These are phyloP conservation scores for Gonioctena quinquepunctata DNA, from an alignment of 1,140 invertebrate genomes.

Conservation along the genomic window DNA sequence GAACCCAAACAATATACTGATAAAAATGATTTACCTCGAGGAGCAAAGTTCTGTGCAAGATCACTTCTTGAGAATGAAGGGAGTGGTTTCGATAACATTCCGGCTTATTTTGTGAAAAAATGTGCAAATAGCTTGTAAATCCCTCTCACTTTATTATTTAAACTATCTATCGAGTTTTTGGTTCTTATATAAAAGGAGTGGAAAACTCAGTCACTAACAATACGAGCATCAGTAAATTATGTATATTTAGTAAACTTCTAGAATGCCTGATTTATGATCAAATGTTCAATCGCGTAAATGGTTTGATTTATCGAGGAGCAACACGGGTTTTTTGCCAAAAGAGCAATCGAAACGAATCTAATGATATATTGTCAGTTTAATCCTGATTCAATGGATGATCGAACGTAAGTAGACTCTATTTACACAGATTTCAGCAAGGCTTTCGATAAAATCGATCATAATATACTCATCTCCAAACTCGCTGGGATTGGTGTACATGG, in stretches of 20 bases:
- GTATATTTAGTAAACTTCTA: not conserved
- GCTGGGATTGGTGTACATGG: no score
- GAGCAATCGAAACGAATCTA: no score
- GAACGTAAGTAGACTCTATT: no score
- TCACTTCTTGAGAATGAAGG: not conserved
- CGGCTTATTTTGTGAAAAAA: not conserved
- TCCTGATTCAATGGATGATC: no score
- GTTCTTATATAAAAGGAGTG: no score
- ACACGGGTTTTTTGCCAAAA: not conserved
- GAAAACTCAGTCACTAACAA: no score
- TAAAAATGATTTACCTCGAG: not conserved
- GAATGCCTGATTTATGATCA: not conserved
- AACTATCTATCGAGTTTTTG: not conserved
- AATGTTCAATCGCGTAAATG: not conserved
- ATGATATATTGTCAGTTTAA: no score
- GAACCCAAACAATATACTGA: not conserved
- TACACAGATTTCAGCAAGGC: no score
- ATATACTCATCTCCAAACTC: not conserved
- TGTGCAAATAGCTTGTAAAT: not conserved
- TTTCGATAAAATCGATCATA: no score
- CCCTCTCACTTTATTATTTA: not conserved
- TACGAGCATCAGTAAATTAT: no score
- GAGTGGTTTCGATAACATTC: not conserved
- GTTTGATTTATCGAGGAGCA: not conserved
- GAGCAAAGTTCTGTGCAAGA: not conserved